These are phyloP conservation scores for Brienomyrus longianalis DNA, from an alignment of 2,113 vertebrate species.

Conservation along the genomic window DNA sequence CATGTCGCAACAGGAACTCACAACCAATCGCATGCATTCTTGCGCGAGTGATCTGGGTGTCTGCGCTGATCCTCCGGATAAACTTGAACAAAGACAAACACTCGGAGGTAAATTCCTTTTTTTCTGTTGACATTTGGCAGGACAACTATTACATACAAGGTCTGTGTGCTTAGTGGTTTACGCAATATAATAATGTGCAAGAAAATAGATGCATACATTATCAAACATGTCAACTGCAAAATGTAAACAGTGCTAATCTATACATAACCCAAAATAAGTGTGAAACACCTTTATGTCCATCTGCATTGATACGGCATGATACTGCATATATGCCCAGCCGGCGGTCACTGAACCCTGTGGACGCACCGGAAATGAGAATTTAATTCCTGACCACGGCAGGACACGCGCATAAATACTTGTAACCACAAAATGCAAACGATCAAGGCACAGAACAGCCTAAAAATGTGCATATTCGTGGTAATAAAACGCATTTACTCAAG, in stretches of 20 bases:
- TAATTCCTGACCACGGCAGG: not conserved
- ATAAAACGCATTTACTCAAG: not conserved
- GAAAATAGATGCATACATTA: not conserved
- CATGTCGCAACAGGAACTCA: not conserved
- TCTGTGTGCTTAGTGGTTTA: not conserved
- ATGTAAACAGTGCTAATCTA: not conserved
- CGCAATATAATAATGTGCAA: not conserved
- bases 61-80: not conserved
- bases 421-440: not conserved
- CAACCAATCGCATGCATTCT: not conserved
- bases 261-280: not conserved
- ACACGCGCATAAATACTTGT: not conserved
- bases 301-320: not conserved
- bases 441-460: not conserved
- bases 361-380: not conserved
- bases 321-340: not conserved
- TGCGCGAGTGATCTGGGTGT: not conserved
- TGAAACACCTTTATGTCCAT: not conserved
- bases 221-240: not conserved
- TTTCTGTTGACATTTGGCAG: not conserved
- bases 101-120: not conserved
- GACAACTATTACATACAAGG: not conserved
- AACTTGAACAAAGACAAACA: not conserved
- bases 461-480: not conserved
- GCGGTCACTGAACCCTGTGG: not conserved